A percentile compares a stretch with the other conserved stretches of the same genome.
Evolutionary conservation across 2,797 vertebrate genomes (phyloP).

Genomic region (Synanceia verrucosa): DNA sequence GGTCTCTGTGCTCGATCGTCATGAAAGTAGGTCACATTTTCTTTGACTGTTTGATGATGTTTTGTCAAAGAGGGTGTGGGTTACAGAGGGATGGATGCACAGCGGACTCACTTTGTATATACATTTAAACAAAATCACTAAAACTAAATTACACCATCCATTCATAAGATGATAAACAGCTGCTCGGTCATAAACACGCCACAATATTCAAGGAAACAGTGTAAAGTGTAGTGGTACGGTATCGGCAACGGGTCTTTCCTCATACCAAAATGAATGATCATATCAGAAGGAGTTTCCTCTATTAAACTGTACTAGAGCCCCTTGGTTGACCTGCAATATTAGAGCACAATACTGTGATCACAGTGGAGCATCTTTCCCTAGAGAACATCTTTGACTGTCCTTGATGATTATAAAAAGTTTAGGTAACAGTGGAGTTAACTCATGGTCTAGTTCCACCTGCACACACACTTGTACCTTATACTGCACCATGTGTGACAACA

Average conservation of each 20-base stretch:
- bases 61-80: constrained; percentile 57
- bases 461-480: constrained; percentile 11
- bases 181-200: not conserved
- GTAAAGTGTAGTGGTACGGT: too few species aligned
- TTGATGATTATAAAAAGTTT: too few species aligned
- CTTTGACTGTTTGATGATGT: constrained; percentile 71
- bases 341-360: too few species aligned
- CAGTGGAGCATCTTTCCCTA: too few species aligned
- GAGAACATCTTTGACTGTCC: too few species aligned
- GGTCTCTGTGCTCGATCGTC: not conserved
- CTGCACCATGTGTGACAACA: not conserved
- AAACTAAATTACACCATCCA: too few species aligned
- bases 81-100: constrained; percentile 45
- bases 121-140: not conserved
- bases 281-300: too few species aligned
- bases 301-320: too few species aligned
- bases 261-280: too few species aligned
- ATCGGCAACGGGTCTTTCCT: not conserved
- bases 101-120: not conserved
- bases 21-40: constrained; percentile 75
- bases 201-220: not conserved
- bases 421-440: too few species aligned
- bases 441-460: constrained; percentile 7
- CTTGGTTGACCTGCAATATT: too few species aligned
- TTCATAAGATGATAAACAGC: constrained; percentile 3